These are phyloP conservation scores for Panagrolaimus sp. DNA, from an alignment of 1,140 invertebrate genomes.

Conservation along the genomic window DNA sequence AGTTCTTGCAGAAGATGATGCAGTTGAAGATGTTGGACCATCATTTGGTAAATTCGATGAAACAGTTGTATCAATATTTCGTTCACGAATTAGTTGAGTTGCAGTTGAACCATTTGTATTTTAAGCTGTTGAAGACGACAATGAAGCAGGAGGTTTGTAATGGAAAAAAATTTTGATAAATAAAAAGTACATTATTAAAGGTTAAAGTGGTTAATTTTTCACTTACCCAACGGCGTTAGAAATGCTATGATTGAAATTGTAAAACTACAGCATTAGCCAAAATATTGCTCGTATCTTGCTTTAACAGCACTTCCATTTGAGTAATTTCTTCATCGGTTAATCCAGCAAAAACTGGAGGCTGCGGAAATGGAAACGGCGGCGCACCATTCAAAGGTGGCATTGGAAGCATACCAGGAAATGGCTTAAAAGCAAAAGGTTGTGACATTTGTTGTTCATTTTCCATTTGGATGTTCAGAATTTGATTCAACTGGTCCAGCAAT, in stretches of 20 bases:
- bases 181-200: neutral
- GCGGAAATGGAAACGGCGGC: slow-evolving; percentile 45
- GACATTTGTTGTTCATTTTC: too few relatives aligned
- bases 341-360: slow-evolving; percentile 41
- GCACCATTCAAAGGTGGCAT: slow-evolving; percentile 64
- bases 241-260: slow-evolving; percentile 77
- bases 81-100: too few relatives aligned
- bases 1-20: too few relatives aligned
- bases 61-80: too few relatives aligned
- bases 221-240: neutral
- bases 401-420: slow-evolving; percentile 45
- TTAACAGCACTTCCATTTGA: slow-evolving; percentile 83
- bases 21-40: too few relatives aligned
- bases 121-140: neutral
- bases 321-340: slow-evolving; percentile 77
- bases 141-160: neutral
- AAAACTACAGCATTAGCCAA: slow-evolving; percentile 76
- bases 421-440: slow-evolving; percentile 18
- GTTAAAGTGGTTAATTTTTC: neutral
- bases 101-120: neutral
- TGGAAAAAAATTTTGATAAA: too few relatives aligned
- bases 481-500: too few relatives aligned
- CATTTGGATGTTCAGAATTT: too few relatives aligned
- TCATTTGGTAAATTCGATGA: too few relatives aligned
- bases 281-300: slow-evolving; percentile 81